These are phyloP conservation scores for Isurus oxyrinchus DNA, from an alignment of 2,113 vertebrate genomes.

Conservation along the genomic window DNA sequence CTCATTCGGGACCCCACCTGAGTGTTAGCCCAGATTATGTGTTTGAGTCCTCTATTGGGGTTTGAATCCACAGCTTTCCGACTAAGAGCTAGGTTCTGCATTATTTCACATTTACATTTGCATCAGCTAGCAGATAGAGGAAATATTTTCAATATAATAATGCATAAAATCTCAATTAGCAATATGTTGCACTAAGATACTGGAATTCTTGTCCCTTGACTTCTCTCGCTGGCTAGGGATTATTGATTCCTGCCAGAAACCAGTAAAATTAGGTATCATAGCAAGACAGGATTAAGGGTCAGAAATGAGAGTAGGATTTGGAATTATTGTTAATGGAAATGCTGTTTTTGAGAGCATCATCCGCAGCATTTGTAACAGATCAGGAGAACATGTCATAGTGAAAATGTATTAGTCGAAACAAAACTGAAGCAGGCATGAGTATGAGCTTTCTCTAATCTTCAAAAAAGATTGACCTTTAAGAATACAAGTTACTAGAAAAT, in stretches of 20 bases:
- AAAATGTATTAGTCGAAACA: conserved; percentile 44
- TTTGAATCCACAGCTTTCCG: neutral
- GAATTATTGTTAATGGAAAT: conserved; percentile 56
- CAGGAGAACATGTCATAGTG: conserved; percentile 38
- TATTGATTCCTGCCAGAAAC: conserved; percentile 47
- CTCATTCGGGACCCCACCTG: neutral
- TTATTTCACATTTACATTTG: neutral
- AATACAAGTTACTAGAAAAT: conserved; percentile 50
- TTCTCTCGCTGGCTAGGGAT: conserved; percentile 39
- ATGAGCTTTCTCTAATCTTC: conserved; percentile 47
- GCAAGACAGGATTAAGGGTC: conserved; percentile 52
- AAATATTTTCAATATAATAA: neutral
- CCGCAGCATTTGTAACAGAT: conserved; percentile 42
- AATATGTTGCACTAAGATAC: neutral
- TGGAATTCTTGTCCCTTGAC: neutral
- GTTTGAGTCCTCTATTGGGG: neutral
- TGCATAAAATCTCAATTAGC: neutral
- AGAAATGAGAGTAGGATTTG: conserved; percentile 56
- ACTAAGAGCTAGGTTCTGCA: neutral
- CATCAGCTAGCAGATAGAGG: neutral
- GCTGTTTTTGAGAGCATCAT: conserved; percentile 50
- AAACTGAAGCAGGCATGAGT: conserved; percentile 42
- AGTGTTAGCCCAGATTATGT: neutral
- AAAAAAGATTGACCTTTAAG: conserved; percentile 46
- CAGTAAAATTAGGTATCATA: conserved; percentile 46